Evolutionary conservation across 2,113 vertebrate species (phyloP).

Genomic region (Eptatretus burgeri): DNA sequence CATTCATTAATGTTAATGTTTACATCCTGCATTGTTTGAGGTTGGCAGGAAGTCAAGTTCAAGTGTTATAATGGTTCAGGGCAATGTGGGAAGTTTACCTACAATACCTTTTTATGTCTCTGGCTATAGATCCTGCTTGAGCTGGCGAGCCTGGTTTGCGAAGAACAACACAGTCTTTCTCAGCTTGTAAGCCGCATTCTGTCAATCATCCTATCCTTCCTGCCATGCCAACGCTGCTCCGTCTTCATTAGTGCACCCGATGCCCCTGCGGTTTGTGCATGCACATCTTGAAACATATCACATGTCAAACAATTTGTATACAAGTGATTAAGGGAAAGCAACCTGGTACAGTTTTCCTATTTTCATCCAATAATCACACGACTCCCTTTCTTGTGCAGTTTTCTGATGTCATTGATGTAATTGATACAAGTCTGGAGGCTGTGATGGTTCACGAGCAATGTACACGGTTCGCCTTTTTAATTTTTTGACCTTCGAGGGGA

Average conservation of each 20-base stretch:
- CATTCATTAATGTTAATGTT: too few species aligned
- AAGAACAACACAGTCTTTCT: slow-evolving; percentile 78
- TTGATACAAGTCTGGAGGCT: too few species aligned
- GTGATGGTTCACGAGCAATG: too few species aligned
- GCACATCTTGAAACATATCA: background rate
- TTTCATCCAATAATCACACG: too few species aligned
- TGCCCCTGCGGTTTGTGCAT: slow-evolving; percentile 21
- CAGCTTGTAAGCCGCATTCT: slow-evolving; percentile 72
- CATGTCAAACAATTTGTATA: background rate
- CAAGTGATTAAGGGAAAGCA: slow-evolving; percentile 4
- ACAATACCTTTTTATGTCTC: slow-evolving; percentile 5
- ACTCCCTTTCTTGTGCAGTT: too few species aligned
- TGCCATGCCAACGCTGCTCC: slow-evolving; percentile 72
- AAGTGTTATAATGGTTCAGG: background rate
- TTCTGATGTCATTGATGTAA: too few species aligned
- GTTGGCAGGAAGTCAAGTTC: too few species aligned
- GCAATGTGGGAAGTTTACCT: background rate
- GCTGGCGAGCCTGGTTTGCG: slow-evolving; percentile 76
- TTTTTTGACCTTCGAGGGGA: too few species aligned
- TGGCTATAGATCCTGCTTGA: slow-evolving; percentile 48
- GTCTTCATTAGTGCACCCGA: slow-evolving; percentile 67
- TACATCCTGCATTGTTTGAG: too few species aligned
- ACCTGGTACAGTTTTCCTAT: too few species aligned
- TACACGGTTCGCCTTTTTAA: too few species aligned
- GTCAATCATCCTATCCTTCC: slow-evolving; percentile 77